Conservation (phyloP, 2,888 invertebrate genomes). For the Megamerina dolium region DNA sequence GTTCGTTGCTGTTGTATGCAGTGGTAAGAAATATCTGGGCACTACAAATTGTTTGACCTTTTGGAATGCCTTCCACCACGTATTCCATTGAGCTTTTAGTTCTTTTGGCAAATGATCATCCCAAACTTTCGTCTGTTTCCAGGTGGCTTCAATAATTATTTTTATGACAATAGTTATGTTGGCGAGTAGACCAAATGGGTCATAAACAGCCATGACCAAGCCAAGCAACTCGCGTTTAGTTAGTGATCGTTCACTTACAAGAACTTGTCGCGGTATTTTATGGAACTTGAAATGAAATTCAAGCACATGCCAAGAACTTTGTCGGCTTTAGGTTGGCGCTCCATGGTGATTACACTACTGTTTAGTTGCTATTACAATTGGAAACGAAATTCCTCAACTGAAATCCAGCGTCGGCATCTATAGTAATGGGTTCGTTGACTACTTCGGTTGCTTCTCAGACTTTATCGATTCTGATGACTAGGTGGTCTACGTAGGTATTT, state of each 20-base stretch:
- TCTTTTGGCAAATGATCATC: no score
- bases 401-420: conserved; percentile 8
- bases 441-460: conserved; percentile 3
- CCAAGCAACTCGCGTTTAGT: conserved; percentile 24
- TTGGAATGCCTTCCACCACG: no score
- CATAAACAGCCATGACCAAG: conserved; percentile 28
- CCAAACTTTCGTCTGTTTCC: conserved; percentile 9
- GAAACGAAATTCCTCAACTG: conserved; percentile 7
- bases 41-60: no score
- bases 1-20: not conserved
- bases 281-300: conserved; percentile 18
- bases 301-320: conserved; percentile 23
- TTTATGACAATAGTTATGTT: conserved; percentile 20
- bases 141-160: conserved; percentile 9
- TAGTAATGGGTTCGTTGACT: conserved; percentile 6
- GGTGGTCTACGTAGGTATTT: no score
- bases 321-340: conserved; percentile 3
- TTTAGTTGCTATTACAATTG: not conserved
- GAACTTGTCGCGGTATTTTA: conserved; percentile 5
- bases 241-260: conserved; percentile 11
- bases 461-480: no score
- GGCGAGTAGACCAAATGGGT: conserved; percentile 25
- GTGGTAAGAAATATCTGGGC: conserved; percentile 10
- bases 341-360: conserved; percentile 1
- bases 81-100: no score